Base-by-base conservation (phyloP, 2,888 invertebrate species). In the Herminia tarsipennalis region DNA sequence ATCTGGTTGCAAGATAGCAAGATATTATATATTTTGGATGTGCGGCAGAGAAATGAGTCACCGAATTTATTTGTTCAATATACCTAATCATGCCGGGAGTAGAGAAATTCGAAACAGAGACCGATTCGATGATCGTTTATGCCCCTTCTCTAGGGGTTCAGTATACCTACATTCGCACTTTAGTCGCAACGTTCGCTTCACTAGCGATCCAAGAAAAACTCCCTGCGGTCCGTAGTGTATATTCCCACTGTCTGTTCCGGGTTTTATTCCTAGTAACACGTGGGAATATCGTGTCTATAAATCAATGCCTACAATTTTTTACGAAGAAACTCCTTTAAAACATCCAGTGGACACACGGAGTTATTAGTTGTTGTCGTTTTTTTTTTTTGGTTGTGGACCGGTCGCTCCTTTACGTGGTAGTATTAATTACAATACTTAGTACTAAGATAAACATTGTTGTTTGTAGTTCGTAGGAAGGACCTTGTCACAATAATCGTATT, bases 211-310 rank as follows among this genome's bases (percentile, higher is more conserved):
- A 56, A 81, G 75, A 83, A 83, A 85, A 83, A 81, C 76, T 74
- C 52, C 63, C 67, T 67, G 72, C 68, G 73, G 56, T 46, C 48
- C 51, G 45, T 63, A 63, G 43, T 66, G 66, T 66, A 53, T 76
- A 76, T 88, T 87, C 88, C 87, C 87, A 87, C 74, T 47, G 40
- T 52, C 77, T 83, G 86, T 89, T 90, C 89, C 90, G 87, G 87
- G 90, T 88, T 82, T 60, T 72, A 67, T 90, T 90, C 90, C 78
- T 53, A 72, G 86, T 87, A 87, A 82, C 86, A 88, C 88, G 90
- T 91, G 90, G 87, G 90, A 91, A 89, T 76, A 81, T 74, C 77
- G 72, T 71, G 78, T 76, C 79, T 73, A 84, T 88, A 85, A 85
- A 87, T 86, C 86, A 83, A 73, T 62, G 62, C 59, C 65, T 57